Base-by-base conservation (phyloP, 2,113 vertebrate species). In the Etheostoma cragini region DNA sequence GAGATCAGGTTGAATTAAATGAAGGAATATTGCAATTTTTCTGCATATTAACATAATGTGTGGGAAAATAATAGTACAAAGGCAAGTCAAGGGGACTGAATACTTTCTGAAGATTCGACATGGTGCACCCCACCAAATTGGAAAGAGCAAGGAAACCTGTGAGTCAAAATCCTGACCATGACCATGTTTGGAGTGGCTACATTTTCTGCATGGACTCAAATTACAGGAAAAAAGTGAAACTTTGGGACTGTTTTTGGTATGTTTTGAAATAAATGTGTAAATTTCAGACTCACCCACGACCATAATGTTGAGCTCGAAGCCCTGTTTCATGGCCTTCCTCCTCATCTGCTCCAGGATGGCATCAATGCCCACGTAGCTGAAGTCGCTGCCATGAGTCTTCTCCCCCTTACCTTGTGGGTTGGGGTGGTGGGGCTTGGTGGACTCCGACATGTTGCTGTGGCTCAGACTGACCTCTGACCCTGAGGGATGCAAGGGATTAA, bases 231-330 rank as follows among this genome's bases (percentile, higher is more conserved):
- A 1, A 5, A 4, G 5, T 19, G 13, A 24, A 12, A 61, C 54
- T 8, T 12, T 35, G 19, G 14, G 13, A 35, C 58, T 30, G 17
- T 17, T 42, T 67, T 30, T 22, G 12, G 24, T 26, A 16, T 0
- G 35, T 38, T 42, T 42, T 47, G 24, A 33, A 35, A 33, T 62
- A 22, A 62, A 60, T 47, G 26, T 24, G 7, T 33, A 45, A 19
- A 11, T 7, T 3, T 53, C 21, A 8, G 8, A 95, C 98, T 96
- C 91, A 99, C 98, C 98, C 3, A 99, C 98, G 1, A 99, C 97
- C 98, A 99, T 99, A 95, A 99, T 97, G 95, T 99, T 99, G 92
- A 99, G 96, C 91, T 99, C 97, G 0, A 99, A 99, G 30, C 98
- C 98, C 92, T 99, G 97, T 82, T 99, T 99, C 98, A 99, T 99